Evolutionary conservation across 2,113 vertebrate species (phyloP), one percentile per base, ranked within the genome.

Genomic region (Pteropus alecto): DNA sequence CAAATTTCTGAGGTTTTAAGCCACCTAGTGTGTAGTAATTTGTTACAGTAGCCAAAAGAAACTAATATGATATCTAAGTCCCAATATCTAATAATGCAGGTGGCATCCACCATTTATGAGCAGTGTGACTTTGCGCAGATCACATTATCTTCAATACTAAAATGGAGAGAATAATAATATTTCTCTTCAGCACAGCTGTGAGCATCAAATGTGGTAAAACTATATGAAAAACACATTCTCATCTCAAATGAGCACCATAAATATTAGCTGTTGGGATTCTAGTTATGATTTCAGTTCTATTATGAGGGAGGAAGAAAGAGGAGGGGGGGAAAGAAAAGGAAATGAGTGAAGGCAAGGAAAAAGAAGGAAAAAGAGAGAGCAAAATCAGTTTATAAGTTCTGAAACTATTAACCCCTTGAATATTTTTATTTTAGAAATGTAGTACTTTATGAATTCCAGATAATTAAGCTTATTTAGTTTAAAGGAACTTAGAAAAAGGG

Each of bases 381-480:
- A 61, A 63, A 33, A 33, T 18, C 35, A 12, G 8, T 30, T 87
- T 58, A 78, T 85, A 18, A 8, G 21, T 63, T 68, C 19, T 78
- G 22, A 87, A 87, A 54, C 22, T 65, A 3, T 73, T 63, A 71
- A 86, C 41, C 7, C 21, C 15, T 48, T 90, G 63, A 78, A 60
- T 78, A 51, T 61, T 54, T 95, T 73, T 90, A 54, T 87, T 95
- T 96, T 70, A 95, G 43, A 93, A 93, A 88, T 43, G 28, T 35
- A 76, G 16, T n/a, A 60, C 3, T 90, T 83, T 60, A 60, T 56
- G 58, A 14, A 71, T 51, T 95, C 51, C 11, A 84, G 48, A 83
- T n/a, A 67, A 90, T 83, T 91, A 41, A 77, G 28, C 38, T 79
- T n/a, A n/a, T n/a, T n/a, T 71, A 51, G 4, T 82, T 48, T 90